phyloP scores from a whole-genome alignment of 2,888 invertebrate genomes.

The Andrena flavipes region DNA sequence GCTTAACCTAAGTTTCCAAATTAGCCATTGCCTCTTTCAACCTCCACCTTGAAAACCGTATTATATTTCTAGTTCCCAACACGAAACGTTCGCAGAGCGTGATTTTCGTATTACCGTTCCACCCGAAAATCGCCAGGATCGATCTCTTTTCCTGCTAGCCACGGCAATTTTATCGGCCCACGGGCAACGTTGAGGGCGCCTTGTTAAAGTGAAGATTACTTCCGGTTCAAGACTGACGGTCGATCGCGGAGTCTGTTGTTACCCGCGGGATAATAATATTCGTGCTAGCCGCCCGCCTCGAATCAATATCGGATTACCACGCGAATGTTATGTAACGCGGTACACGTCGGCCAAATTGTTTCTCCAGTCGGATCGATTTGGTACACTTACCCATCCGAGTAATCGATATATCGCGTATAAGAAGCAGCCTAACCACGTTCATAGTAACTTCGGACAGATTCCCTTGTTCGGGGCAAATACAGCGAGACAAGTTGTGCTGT shows the following conservation, averaged over 20 bases:
- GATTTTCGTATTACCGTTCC: neutral
- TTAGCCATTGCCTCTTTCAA: too few species aligned
- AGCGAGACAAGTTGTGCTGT: too few species aligned
- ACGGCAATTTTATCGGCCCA: neutral
- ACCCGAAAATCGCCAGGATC: neutral
- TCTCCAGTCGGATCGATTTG: conserved; percentile 49
- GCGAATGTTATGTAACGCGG: conserved; percentile 64
- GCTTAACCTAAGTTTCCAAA: too few species aligned
- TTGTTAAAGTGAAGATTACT: conserved; percentile 63
- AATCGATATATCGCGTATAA: conserved; percentile 24
- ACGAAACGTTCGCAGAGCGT: neutral
- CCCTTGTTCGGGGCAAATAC: neutral
- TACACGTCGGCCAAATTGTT: conserved; percentile 66
- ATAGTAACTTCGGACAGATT: neutral
- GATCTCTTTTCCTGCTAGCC: neutral
- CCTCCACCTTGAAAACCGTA: neutral
- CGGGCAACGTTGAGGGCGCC: conserved; percentile 21
- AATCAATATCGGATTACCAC: conserved; percentile 71
- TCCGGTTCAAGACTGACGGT: conserved; percentile 50
- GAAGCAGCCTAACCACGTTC: neutral
- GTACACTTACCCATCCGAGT: conserved; percentile 4
- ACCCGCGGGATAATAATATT: conserved; percentile 61
- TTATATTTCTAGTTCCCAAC: neutral
- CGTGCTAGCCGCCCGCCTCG: conserved; percentile 57
- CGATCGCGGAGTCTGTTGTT: conserved; percentile 55